Base-by-base conservation (phyloP, 2,113 vertebrate species). In the Cranoglanis bouderius region DNA sequence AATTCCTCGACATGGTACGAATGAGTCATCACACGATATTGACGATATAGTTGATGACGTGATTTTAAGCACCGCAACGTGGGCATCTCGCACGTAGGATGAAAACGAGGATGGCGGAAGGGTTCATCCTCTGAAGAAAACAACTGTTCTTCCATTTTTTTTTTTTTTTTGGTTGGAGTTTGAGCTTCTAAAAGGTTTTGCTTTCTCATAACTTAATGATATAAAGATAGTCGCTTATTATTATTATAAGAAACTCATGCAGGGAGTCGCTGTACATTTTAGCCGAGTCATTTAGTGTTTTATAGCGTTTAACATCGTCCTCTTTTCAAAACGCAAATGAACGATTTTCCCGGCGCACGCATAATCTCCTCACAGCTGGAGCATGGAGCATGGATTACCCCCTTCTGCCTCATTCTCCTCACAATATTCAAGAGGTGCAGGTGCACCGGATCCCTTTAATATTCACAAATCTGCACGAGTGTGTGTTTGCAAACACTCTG, bases 401-500 rank as follows among this genome's bases (percentile, higher is more conserved):
- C 51, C 29, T 35, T 57, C 80, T 38, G 53, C 19, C 80, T 57
- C 51, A 13, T 55, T 57, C 38, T 38, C 53, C 78, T 81, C 38
- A 82, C 53, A 38, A 82, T 38, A 57, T 35, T 82, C 16, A 57
- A 55, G 80, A 55, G 80, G 51, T 82, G 80, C 80, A 82, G 80
- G 80, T 82, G 80, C 80, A 38, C n/a, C 7, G 35, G n/a, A 38
- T 57, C 80, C n/a, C 51, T 82, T 82, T 82, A 82, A 82, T 82
- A 82, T 82, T 53, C 51, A 55, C 3, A 57, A 38, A 21, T 32
- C 78, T 35, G 80, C 53, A 24, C 0, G 29, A 19, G 80, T 1
- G 80, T 2, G 51, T 57, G 80, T 57, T 82, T 57, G 80, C 80
- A 57, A 82, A 82, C 80, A 82, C 80, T 80, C 75, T 82, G 80